phyloP scores from a whole-genome alignment of 2,888 invertebrate species.

The Catocala nupta region DNA sequence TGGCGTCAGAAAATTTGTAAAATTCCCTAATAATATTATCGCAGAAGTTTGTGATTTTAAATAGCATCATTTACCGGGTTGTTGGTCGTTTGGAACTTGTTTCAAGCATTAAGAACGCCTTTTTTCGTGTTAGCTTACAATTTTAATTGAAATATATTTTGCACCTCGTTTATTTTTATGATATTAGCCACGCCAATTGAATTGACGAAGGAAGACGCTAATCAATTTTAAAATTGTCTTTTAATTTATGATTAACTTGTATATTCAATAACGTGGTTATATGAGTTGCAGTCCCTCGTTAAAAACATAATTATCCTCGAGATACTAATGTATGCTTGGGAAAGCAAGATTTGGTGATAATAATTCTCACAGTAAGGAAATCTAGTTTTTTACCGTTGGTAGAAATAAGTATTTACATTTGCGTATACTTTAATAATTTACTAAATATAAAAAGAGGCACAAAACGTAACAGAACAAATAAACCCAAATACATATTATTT shows the following conservation, averaged over 20 bases:
- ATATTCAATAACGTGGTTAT: too few relatives aligned
- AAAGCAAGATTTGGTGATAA: too few relatives aligned
- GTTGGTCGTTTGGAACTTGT: constrained; percentile 41
- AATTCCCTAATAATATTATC: constrained; percentile 43
- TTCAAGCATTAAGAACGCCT: constrained; percentile 10
- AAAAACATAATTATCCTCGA: too few relatives aligned
- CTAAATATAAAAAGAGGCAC: not conserved
- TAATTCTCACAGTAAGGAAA: too few relatives aligned
- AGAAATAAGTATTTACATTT: not conserved
- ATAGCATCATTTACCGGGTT: constrained; percentile 40
- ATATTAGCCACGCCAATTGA: not conserved
- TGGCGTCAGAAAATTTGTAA: constrained; percentile 42
- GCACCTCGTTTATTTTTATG: not conserved
- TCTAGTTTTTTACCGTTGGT: too few relatives aligned
- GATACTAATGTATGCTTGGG: too few relatives aligned
- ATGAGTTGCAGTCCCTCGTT: too few relatives aligned
- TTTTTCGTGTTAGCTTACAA: not conserved
- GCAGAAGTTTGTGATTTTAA: constrained; percentile 49
- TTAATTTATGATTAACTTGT: too few relatives aligned
- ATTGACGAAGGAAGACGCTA: too few relatives aligned
- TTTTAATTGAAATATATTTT: constrained; percentile 6
- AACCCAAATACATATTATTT: constrained; percentile 17
- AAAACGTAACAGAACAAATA: constrained; percentile 8
- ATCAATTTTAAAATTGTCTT: too few relatives aligned
- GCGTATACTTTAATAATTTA: not conserved